These are phyloP conservation scores for Drosophila leontia DNA, from an alignment of 1,140 invertebrate genomes.

Conservation along the genomic window DNA sequence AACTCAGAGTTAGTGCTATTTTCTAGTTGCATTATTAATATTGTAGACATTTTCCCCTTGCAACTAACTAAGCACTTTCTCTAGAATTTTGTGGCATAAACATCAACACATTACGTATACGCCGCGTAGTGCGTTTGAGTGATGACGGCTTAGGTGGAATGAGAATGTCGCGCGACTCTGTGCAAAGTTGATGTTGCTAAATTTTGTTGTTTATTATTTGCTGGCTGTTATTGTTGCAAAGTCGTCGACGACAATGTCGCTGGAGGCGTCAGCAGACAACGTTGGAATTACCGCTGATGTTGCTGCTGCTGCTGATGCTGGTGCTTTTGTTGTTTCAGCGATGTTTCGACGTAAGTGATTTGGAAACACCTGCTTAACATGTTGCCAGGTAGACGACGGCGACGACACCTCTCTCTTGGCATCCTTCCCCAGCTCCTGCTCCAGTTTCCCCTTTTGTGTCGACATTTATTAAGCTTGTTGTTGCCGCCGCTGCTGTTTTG, in stretches of 20 bases:
- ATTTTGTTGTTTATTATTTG: slow-evolving; percentile 68
- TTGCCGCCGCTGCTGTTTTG: slow-evolving; percentile 61
- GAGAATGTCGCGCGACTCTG: slow-evolving; percentile 13
- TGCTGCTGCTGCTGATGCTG: slow-evolving; percentile 1
- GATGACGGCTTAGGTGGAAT: not conserved
- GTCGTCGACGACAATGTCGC: slow-evolving; percentile 43
- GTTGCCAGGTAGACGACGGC: slow-evolving; percentile 62
- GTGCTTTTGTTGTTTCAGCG: slow-evolving; percentile 34
- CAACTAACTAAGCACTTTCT: slow-evolving; percentile 5
- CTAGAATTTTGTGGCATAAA: slow-evolving; percentile 6
- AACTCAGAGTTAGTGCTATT: not conserved
- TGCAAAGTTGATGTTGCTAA: slow-evolving; percentile 53
- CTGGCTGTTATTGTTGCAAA: slow-evolving; percentile 58
- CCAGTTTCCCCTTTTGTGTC: slow-evolving; percentile 61
- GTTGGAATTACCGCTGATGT: slow-evolving; percentile 34
- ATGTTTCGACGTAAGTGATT: slow-evolving; percentile 78
- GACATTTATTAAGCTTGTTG: slow-evolving; percentile 80
- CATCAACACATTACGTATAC: slow-evolving; percentile 53
- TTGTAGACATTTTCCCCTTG: not conserved
- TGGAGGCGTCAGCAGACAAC: slow-evolving; percentile 32
- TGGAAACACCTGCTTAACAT: slow-evolving; percentile 81
- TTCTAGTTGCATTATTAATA: not conserved
- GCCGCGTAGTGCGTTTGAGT: slow-evolving; percentile 37
- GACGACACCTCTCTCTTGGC: not conserved
- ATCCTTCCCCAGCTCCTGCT: not conserved